Percentiles rank a stretch among this genome's conserved stretches.
phyloP scores from a whole-genome alignment of 2,797 vertebrate genomes.

The Poliocrania exsul region DNA sequence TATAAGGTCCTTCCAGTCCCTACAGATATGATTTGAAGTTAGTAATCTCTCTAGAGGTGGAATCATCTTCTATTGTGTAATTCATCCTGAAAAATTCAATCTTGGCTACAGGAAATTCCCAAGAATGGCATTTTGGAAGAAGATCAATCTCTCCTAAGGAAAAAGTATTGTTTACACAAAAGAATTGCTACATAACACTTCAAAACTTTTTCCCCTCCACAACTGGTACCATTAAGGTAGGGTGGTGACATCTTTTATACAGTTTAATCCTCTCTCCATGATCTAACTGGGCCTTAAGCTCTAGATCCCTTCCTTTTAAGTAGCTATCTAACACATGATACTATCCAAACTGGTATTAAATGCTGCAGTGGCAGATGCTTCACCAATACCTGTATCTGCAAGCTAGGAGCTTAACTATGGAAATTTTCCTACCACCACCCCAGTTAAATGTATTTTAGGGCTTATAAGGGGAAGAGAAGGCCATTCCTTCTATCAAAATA shows the following conservation, averaged over 20 bases:
- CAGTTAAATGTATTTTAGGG: background rate
- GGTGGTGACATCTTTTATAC: background rate
- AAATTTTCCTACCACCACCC: background rate
- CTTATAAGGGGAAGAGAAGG: conserved; percentile 5
- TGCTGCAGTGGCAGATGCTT: background rate
- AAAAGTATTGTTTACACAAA: background rate
- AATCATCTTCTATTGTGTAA: background rate
- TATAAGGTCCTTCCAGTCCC: background rate
- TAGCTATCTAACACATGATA: background rate
- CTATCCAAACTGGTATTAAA: background rate
- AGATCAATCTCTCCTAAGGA: background rate
- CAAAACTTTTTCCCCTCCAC: background rate
- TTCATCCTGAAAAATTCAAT: background rate
- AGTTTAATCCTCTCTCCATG: background rate
- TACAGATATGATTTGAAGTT: background rate
- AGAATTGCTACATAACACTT: background rate
- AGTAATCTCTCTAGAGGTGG: background rate
- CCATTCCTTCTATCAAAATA: conserved; percentile 4
- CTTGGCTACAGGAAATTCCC: background rate
- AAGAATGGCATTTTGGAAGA: background rate
- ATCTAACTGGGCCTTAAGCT: background rate
- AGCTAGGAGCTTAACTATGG: background rate
- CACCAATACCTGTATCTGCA: background rate
- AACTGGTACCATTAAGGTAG: background rate
- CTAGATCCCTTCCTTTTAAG: conserved; percentile 1